These are phyloP conservation scores for Kryphioiulus occultus DNA, from an alignment of 2,888 invertebrate species.

Conservation along the genomic window DNA sequence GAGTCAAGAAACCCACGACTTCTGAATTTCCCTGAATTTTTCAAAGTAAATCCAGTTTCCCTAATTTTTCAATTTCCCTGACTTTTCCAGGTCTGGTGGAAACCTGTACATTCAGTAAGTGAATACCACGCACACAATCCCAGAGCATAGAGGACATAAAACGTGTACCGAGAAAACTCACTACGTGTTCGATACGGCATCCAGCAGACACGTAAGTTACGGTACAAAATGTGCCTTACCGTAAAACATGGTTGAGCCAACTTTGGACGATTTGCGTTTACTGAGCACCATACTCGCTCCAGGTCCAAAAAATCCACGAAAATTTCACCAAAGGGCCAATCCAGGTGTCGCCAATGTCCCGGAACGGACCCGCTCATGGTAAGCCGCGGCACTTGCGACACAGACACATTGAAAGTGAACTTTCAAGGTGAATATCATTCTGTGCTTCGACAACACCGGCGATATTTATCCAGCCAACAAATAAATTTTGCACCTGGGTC, in stretches of 20 bases:
- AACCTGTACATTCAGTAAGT: no score
- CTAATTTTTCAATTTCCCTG: no score
- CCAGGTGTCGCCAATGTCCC: not conserved
- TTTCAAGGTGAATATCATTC: conserved; percentile 19
- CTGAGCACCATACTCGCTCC: not conserved
- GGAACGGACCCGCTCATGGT: not conserved
- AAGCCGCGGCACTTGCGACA: not conserved
- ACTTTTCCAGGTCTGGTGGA: no score
- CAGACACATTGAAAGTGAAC: not conserved
- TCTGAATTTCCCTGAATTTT: no score
- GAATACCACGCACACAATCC: no score
- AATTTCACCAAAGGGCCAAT: not conserved
- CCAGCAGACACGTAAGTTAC: not conserved
- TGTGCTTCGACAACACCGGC: not conserved
- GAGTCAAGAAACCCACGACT: no score
- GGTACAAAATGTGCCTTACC: not conserved
- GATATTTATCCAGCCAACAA: not conserved
- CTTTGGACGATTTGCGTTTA: not conserved
- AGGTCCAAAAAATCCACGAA: not conserved
- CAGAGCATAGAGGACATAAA: no score
- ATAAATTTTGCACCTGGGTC: conserved; percentile 11
- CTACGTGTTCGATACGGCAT: not conserved
- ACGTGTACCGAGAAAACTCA: no score
- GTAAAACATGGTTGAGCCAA: not conserved
- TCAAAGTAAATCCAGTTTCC: no score